Evolutionary conservation across 1,140 invertebrate genomes (phyloP).

Genomic region (Drosophila serrata): DNA sequence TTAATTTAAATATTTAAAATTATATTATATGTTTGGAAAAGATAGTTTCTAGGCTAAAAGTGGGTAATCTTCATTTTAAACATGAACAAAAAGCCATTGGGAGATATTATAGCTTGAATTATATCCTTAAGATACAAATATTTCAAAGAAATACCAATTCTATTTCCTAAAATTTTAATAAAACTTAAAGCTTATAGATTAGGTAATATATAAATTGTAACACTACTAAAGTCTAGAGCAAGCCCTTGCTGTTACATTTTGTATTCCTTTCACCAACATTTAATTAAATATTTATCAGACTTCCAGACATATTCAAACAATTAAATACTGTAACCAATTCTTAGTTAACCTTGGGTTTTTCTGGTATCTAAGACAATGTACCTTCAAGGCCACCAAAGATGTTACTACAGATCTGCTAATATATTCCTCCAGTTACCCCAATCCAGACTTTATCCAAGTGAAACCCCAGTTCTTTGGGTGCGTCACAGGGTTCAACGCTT

Average conservation of each 20-base stretch:
- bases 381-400: not conserved
- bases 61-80: not conserved
- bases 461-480: constrained; percentile 39
- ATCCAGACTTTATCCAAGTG: constrained; percentile 21
- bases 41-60: not conserved
- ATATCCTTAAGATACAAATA: not conserved
- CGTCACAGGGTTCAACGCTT: constrained; percentile 46
- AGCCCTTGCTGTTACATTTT: not conserved
- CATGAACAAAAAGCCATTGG: fast-evolving
- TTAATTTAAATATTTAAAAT: not conserved
- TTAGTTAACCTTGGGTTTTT: not conserved
- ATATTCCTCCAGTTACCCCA: not conserved
- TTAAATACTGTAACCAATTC: not conserved
- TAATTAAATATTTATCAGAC: not conserved
- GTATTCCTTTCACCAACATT: not conserved
- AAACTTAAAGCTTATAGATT: not conserved
- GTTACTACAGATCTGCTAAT: not conserved
- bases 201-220: not conserved
- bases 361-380: not conserved
- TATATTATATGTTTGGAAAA: not conserved
- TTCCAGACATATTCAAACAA: not conserved
- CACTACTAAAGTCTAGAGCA: not conserved
- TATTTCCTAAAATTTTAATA: not conserved
- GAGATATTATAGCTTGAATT: not conserved
- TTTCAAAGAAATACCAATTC: not conserved